phyloP scores from a whole-genome alignment of 2,113 vertebrate species.

The Eleginops maclovinus region DNA sequence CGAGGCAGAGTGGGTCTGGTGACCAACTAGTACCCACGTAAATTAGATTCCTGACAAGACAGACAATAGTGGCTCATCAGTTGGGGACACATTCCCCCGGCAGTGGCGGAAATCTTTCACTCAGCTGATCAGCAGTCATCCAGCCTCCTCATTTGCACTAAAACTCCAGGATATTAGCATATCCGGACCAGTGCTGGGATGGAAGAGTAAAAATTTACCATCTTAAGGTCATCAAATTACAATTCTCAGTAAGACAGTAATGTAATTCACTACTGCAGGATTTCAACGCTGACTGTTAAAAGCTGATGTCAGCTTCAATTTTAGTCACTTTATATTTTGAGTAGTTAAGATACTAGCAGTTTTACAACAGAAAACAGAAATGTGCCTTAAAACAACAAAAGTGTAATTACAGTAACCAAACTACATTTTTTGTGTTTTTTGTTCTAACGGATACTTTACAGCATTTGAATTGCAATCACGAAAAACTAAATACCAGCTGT shows the following conservation, averaged over 20 bases:
- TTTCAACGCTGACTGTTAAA: no score
- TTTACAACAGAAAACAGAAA: no score
- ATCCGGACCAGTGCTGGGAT: background rate
- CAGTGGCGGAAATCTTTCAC: background rate
- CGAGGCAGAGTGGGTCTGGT: background rate
- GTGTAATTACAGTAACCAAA: no score
- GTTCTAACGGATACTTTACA: no score
- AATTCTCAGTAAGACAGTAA: background rate
- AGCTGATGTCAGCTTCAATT: no score
- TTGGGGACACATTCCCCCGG: background rate
- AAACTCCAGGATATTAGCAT: background rate
- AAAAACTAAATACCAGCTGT: no score
- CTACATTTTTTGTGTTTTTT: no score
- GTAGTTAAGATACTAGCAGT: no score
- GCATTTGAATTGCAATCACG: no score
- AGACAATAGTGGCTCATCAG: constrained; percentile 39
- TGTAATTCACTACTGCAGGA: background rate
- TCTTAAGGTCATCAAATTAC: background rate
- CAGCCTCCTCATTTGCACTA: background rate
- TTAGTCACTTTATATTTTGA: no score
- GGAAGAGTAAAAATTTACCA: background rate
- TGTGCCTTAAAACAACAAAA: no score
- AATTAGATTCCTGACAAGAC: constrained; percentile 20
- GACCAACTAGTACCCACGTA: constrained; percentile 5
- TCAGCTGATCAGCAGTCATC: constrained; percentile 7